Conservation (phyloP, 2,888 invertebrate genomes). For the Gymnoscelis rufifasciata region DNA sequence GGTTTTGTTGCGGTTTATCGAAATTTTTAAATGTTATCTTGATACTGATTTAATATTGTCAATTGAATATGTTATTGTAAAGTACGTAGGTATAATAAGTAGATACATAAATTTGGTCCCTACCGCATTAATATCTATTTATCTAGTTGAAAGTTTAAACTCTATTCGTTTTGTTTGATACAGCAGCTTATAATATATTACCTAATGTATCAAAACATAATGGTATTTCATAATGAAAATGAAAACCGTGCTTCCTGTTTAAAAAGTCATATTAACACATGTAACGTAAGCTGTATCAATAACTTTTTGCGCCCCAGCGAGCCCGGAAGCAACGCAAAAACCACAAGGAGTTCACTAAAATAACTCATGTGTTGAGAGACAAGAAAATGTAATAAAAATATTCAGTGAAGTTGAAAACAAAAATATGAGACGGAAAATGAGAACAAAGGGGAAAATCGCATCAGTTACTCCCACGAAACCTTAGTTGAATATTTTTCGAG, state of each 20-base stretch:
- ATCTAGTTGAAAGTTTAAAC: too few relatives aligned
- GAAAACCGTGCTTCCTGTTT: neutral
- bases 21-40: too few relatives aligned
- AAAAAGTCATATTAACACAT: constrained; percentile 25
- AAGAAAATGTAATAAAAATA: constrained; percentile 67
- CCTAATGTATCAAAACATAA: neutral
- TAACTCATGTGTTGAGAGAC: constrained; percentile 61
- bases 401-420: constrained; percentile 69
- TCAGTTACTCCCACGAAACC: constrained; percentile 59
- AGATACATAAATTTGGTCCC: too few relatives aligned
- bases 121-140: too few relatives aligned
- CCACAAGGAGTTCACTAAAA: constrained; percentile 41
- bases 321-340: constrained; percentile 40
- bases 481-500: constrained; percentile 61
- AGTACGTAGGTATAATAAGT: too few relatives aligned
- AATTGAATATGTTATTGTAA: too few relatives aligned
- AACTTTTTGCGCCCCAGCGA: constrained; percentile 42
- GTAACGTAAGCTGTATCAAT: constrained; percentile 35
- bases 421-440: constrained; percentile 66
- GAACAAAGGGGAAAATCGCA: constrained; percentile 61
- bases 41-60: too few relatives aligned
- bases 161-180: too few relatives aligned
- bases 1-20: constrained; percentile 25
- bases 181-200: too few relatives aligned
- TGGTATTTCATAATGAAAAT: constrained; percentile 1